phyloP scores from a whole-genome alignment of 2,888 invertebrate species.

The Protophormia terraenovae region DNA sequence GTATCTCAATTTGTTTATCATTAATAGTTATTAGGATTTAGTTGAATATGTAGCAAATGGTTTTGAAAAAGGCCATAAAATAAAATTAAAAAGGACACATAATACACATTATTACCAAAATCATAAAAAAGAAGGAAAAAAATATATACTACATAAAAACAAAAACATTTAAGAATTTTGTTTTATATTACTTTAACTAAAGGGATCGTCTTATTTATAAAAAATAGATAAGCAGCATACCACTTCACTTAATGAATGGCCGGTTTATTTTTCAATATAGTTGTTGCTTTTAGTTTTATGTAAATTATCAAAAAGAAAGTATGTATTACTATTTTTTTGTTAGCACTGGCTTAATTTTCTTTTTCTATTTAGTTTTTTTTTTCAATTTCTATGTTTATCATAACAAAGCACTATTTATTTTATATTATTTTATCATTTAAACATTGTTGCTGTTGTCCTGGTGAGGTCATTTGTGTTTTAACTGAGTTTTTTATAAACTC shows the following conservation, averaged over 20 bases:
- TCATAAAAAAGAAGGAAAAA: background rate
- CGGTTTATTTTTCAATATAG: conserved; percentile 50
- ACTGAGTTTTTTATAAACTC: conserved; percentile 27
- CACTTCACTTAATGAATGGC: conserved; percentile 55
- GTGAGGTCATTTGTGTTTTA: conserved; percentile 31
- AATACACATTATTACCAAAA: conserved; percentile 23
- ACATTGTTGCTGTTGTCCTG: conserved; percentile 20
- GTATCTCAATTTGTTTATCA: conserved; percentile 17
- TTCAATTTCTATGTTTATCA: too few species aligned
- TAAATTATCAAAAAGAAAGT: conserved; percentile 44
- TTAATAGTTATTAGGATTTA: conserved; percentile 44
- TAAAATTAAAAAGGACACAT: conserved; percentile 6
- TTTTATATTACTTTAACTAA: conserved; percentile 24
- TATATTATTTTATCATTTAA: conserved; percentile 30
- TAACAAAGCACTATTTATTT: conserved; percentile 10
- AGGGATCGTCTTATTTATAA: conserved; percentile 1
- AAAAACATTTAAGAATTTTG: conserved; percentile 31
- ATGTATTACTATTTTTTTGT: conserved; percentile 5
- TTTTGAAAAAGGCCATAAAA: background rate
- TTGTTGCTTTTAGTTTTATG: conserved; percentile 46
- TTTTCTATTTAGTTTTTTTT: conserved; percentile 14
- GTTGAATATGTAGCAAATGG: conserved; percentile 7
- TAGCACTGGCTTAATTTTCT: conserved; percentile 36
- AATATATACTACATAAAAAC: conserved; percentile 12
- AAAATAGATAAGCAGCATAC: conserved; percentile 48